These are phyloP conservation scores for Benthosema pterotum DNA, from an alignment of 2,797 vertebrate genomes.

Conservation along the genomic window DNA sequence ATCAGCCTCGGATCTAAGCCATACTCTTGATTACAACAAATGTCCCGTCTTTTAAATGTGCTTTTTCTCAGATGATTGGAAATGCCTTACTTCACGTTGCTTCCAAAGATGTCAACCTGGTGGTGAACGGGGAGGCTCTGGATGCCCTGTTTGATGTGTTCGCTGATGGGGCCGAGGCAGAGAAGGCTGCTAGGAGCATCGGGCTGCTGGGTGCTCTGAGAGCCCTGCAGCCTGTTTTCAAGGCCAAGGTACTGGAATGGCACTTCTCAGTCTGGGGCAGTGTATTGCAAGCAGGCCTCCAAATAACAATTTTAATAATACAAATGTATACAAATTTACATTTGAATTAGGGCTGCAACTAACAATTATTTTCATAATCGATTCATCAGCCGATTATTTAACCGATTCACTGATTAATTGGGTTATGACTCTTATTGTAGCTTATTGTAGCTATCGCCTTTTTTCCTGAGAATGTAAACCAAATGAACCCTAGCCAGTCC, in stretches of 20 bases:
- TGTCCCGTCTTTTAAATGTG: background rate
- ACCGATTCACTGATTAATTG: too few relatives aligned
- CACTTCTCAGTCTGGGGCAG: background rate
- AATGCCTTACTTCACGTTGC: slow-evolving; percentile 89
- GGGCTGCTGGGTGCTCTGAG: slow-evolving; percentile 86
- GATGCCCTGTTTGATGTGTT: slow-evolving; percentile 97
- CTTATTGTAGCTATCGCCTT: too few relatives aligned
- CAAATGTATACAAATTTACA: too few relatives aligned
- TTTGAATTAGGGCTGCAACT: too few relatives aligned
- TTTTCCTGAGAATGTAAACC: too few relatives aligned
- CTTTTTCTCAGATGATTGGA: slow-evolving; percentile 86
- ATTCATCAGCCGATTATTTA: too few relatives aligned
- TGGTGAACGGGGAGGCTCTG: slow-evolving; percentile 92
- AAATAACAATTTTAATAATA: too few relatives aligned
- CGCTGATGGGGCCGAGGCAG: slow-evolving; percentile 93
- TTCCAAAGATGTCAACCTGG: slow-evolving; percentile 86
- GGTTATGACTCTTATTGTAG: too few relatives aligned
- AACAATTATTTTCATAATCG: too few relatives aligned
- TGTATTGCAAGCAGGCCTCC: too few relatives aligned
- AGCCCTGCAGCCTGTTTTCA: slow-evolving; percentile 92
- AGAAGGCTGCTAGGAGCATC: slow-evolving; percentile 86
- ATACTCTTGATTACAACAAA: background rate
- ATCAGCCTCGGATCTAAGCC: background rate
- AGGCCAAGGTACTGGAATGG: slow-evolving; percentile 83
- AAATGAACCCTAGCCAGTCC: too few relatives aligned